Evolutionary conservation across 2,888 invertebrate genomes (phyloP).

Genomic region (Epinotia demarniana): DNA sequence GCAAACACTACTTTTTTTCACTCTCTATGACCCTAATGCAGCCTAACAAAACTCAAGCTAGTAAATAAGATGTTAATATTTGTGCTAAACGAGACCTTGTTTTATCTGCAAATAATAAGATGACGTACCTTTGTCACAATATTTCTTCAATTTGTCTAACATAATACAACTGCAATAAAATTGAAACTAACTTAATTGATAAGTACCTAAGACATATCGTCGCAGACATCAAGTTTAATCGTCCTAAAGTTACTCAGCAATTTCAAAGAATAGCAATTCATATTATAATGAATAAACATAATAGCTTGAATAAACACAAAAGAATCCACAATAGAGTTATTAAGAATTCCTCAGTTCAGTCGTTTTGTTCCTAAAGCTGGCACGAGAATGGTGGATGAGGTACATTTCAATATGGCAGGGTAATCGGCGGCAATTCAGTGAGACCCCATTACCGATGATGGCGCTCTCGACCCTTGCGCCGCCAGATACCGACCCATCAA

Average conservation of each 20-base stretch:
- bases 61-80: no score
- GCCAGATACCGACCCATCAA: constrained; percentile 58
- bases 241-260: constrained; percentile 19
- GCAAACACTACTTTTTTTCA: background rate
- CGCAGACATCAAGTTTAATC: constrained; percentile 26
- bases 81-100: no score
- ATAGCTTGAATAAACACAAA: constrained; percentile 38
- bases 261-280: constrained; percentile 32
- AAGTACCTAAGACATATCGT: constrained; percentile 13
- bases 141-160: background rate
- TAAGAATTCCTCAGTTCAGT: constrained; percentile 25
- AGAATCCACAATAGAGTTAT: constrained; percentile 37
- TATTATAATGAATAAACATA: constrained; percentile 28
- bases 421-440: constrained; percentile 75
- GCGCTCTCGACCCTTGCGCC: constrained; percentile 59
- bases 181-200: background rate
- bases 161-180: background rate
- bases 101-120: background rate
- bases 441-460: constrained; percentile 77
- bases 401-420: constrained; percentile 71
- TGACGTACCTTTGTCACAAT: background rate
- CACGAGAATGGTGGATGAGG: constrained; percentile 39
- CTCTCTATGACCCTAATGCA: no score
- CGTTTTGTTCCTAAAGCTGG: constrained; percentile 30
- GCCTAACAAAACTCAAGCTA: no score